A percentile compares a stretch with the other conserved stretches of the same genome.
Evolutionary conservation across 2,113 vertebrate genomes (phyloP).

Genomic region (Ciconia maguari): DNA sequence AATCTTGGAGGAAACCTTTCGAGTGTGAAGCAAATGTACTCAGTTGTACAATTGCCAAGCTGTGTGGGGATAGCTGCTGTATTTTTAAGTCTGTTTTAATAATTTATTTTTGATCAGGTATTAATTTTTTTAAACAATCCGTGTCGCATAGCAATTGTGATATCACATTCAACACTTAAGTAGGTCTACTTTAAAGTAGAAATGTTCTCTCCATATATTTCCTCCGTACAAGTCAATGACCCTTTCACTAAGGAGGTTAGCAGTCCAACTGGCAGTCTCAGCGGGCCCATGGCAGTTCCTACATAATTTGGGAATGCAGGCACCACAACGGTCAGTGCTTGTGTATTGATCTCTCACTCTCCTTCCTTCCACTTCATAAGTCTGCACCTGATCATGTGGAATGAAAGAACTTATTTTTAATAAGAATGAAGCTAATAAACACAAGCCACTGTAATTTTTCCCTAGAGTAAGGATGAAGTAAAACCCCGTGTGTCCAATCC

Average conservation of each 20-base stretch:
- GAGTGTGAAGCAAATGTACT: not conserved
- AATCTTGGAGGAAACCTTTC: not conserved
- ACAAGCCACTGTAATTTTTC: not conserved
- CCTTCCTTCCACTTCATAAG: not conserved
- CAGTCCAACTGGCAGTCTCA: not conserved
- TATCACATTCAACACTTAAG: not conserved
- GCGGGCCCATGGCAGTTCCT: not conserved
- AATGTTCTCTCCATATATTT: not conserved
- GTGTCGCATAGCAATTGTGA: not conserved
- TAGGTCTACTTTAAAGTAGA: not conserved
- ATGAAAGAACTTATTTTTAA: not conserved
- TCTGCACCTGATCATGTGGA: not conserved
- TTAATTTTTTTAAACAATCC: not conserved
- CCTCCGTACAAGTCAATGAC: not conserved
- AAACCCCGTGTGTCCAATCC: not conserved
- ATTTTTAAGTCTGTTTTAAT: not conserved
- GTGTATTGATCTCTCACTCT: not conserved
- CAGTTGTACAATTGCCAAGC: not conserved
- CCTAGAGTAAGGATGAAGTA: not conserved
- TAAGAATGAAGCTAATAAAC: not conserved
- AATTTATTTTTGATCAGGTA: not conserved
- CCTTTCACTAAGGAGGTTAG: not conserved
- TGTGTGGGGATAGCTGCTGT: not conserved
- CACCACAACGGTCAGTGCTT: not conserved
- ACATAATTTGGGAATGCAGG: not conserved